Evolutionary conservation across 2,113 vertebrate genomes (phyloP).

Genomic region (Zootoca vivipara): DNA sequence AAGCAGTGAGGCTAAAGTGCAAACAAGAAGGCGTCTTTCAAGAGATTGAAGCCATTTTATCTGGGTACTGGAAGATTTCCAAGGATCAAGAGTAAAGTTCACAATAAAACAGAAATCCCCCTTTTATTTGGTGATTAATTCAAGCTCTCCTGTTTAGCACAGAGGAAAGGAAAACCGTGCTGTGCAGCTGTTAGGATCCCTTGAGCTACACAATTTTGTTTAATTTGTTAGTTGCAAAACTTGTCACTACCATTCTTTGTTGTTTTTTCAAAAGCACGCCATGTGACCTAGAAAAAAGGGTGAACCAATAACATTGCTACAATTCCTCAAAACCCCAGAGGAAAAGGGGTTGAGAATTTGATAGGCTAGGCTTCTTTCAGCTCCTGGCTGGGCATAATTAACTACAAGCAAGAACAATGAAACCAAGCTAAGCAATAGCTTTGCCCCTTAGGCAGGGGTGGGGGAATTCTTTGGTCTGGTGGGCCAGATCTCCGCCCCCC

Average conservation of each 20-base stretch:
- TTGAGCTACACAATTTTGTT: neutral
- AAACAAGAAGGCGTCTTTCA: fast-evolving
- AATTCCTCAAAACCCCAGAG: neutral
- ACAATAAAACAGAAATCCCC: neutral
- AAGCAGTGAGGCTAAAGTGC: neutral
- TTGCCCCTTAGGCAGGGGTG: neutral
- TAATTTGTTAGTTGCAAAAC: neutral
- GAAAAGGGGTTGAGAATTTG: neutral
- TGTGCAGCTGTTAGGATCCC: neutral
- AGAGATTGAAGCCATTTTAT: neutral
- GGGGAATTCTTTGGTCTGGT: too few relatives aligned
- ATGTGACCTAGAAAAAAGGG: neutral
- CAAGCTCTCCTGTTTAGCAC: neutral
- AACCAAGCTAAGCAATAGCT: neutral
- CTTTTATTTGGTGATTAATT: neutral
- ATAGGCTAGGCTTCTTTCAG: neutral
- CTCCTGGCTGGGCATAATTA: neutral
- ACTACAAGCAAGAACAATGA: neutral
- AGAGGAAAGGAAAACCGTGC: too few relatives aligned
- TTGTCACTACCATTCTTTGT: neutral
- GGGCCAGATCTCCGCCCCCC: too few relatives aligned
- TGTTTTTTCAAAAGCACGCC: neutral
- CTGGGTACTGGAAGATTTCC: neutral
- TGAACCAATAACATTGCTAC: neutral
- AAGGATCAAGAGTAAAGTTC: conserved; percentile 5